phyloP scores from a whole-genome alignment of 2,797 vertebrate genomes.

The Danio jaintianensis region DNA sequence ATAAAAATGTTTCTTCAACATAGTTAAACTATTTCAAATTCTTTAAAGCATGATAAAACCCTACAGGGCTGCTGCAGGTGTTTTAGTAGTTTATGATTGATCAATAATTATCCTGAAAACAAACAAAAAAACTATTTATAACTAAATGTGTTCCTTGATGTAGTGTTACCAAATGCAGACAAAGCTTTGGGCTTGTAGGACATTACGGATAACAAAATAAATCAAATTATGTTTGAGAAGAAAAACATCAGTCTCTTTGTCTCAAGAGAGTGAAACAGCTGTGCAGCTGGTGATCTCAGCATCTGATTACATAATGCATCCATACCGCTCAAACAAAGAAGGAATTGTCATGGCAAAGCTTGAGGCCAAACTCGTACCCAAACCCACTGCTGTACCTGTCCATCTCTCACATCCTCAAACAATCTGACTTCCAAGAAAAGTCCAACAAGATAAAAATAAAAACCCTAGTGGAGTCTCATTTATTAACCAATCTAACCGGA shows the following conservation, averaged over 20 bases:
- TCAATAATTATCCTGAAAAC: too few relatives aligned
- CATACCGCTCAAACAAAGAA: conserved; percentile 56
- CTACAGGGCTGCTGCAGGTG: background rate
- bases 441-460: too few relatives aligned
- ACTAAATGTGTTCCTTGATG: too few relatives aligned
- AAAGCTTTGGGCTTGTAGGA: background rate
- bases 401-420: background rate
- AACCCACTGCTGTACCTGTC: conserved; percentile 1
- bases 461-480: background rate
- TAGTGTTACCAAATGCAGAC: too few relatives aligned
- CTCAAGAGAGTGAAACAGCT: conserved; percentile 17
- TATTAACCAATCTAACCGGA: background rate
- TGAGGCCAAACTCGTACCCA: conserved; percentile 1
- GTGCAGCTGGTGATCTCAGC: conserved; percentile 65
- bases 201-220: background rate
- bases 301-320: conserved; percentile 67
- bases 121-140: too few relatives aligned
- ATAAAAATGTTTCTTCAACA: too few relatives aligned
- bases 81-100: background rate
- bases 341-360: conserved; percentile 12
- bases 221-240: background rate
- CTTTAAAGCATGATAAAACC: background rate
- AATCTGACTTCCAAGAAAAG: conserved; percentile 4
- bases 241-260: background rate
- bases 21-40: too few relatives aligned